Evolutionary conservation across 1,140 invertebrate species (phyloP).

Genomic region (Anoplolepis gracilipes): DNA sequence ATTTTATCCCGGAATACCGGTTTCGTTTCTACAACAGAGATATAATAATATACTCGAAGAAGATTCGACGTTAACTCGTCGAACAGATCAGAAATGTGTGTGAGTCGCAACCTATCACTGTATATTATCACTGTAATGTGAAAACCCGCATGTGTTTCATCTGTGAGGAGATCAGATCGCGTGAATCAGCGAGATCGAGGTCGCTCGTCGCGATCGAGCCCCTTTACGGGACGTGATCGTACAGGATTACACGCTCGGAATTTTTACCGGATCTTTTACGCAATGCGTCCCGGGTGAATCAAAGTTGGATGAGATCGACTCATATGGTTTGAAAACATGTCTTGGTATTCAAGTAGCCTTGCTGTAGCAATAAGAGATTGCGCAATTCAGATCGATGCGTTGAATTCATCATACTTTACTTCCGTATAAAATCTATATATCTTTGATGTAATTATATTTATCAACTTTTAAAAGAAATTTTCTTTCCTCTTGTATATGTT

Average conservation of each 20-base stretch:
- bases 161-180: background rate
- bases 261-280: conserved; percentile 67
- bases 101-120: background rate
- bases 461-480: background rate
- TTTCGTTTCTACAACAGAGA: conserved; percentile 16
- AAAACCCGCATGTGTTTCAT: conserved; percentile 44
- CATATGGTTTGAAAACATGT: background rate
- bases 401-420: background rate
- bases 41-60: background rate
- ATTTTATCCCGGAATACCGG: conserved; percentile 30
- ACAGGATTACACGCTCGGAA: conserved; percentile 45
- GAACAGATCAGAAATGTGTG: background rate
- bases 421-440: background rate
- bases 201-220: background rate
- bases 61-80: background rate
- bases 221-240: conserved; percentile 53
- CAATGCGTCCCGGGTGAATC: conserved; percentile 67
- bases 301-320: conserved; percentile 61
- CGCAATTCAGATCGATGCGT: background rate
- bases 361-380: background rate
- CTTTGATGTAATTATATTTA: background rate
- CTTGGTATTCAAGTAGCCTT: conserved; percentile 13
- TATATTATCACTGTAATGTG: background rate
- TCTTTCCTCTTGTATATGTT: background rate
- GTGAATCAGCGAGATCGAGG: conserved; percentile 63